Evolutionary conservation across 2,888 invertebrate genomes (phyloP).

Genomic region (Drosophila mettleri): DNA sequence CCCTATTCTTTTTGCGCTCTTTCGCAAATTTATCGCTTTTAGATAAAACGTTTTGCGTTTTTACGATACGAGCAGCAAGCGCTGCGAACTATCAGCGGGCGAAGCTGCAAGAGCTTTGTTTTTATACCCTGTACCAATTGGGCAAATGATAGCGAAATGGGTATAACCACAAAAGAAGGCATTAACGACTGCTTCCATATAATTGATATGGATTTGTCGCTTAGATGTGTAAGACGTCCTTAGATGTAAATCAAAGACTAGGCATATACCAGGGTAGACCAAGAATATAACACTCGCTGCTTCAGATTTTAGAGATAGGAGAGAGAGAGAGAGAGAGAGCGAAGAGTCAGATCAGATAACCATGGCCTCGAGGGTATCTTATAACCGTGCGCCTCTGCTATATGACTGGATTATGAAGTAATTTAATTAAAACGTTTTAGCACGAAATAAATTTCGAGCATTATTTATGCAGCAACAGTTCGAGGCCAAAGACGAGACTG

Average conservation of each 20-base stretch:
- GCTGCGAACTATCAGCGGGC: slow-evolving; percentile 52
- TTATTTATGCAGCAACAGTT: slow-evolving; percentile 55
- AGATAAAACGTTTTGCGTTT: slow-evolving; percentile 79
- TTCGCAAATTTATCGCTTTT: slow-evolving; percentile 77
- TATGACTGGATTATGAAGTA: slow-evolving; percentile 59
- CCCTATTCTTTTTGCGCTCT: slow-evolving; percentile 33
- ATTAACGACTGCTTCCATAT: background rate
- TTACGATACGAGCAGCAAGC: slow-evolving; percentile 69
- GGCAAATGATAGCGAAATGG: background rate
- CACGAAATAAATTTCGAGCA: slow-evolving; percentile 47
- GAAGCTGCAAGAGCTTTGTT: slow-evolving; percentile 29
- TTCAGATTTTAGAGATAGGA: background rate
- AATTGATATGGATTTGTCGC: background rate
- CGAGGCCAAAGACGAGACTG: slow-evolving; percentile 49
- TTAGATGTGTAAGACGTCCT: background rate
- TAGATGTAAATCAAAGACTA: background rate
- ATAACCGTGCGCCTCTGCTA: background rate
- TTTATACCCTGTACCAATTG: slow-evolving; percentile 13
- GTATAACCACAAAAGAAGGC: too few species aligned
- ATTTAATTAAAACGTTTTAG: slow-evolving; percentile 69
- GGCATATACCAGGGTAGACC: background rate
- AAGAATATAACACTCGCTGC: background rate
- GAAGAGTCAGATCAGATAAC: too few species aligned
- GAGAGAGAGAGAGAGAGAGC: too few species aligned
- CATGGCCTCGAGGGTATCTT: background rate